A percentile compares a stretch with the other conserved stretches of the same genome.
phyloP scores from a whole-genome alignment of 1,140 invertebrate species.

The Bombus vancouverensis region DNA sequence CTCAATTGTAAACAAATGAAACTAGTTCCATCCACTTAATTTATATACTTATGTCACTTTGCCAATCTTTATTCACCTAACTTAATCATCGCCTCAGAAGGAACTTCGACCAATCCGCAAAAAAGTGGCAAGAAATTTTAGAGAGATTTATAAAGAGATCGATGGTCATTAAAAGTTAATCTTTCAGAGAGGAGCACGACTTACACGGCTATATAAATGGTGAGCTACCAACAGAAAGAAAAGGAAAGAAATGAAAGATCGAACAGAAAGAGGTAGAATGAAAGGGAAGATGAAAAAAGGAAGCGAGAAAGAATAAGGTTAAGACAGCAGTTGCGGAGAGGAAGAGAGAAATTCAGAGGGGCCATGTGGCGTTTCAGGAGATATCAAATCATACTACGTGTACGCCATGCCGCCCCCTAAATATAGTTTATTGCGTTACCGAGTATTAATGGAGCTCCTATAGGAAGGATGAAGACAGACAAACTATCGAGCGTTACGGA shows the following conservation, averaged over 20 bases:
- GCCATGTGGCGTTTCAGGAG: slow-evolving; percentile 80
- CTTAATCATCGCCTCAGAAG: not conserved
- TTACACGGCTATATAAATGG: slow-evolving; percentile 29
- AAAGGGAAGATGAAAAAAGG: not conserved
- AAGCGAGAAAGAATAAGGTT: slow-evolving; percentile 33
- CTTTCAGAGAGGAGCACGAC: slow-evolving; percentile 33
- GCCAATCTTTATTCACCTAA: not conserved
- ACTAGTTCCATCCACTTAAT: no score
- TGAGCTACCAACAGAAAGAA: slow-evolving; percentile 12
- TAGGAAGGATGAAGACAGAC: slow-evolving; percentile 71
- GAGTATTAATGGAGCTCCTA: slow-evolving; percentile 80
- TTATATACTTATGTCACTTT: no score
- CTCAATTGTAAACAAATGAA: not conserved
- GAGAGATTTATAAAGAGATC: slow-evolving; percentile 36
- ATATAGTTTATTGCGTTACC: slow-evolving; percentile 82
- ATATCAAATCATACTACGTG: slow-evolving; percentile 80
- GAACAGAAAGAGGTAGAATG: slow-evolving; percentile 1
- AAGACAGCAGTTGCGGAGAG: slow-evolving; percentile 30
- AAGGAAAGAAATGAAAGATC: not conserved
- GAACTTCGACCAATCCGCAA: not conserved
- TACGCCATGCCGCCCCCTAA: slow-evolving; percentile 78
- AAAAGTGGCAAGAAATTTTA: not conserved
- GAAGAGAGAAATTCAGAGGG: slow-evolving; percentile 68
- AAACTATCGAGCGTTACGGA: slow-evolving; percentile 36
- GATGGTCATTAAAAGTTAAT: slow-evolving; percentile 59